A percentile compares a stretch with the other conserved stretches of the same genome.
phyloP scores from a whole-genome alignment of 2,797 vertebrate species.

The Gallinago stenura region DNA sequence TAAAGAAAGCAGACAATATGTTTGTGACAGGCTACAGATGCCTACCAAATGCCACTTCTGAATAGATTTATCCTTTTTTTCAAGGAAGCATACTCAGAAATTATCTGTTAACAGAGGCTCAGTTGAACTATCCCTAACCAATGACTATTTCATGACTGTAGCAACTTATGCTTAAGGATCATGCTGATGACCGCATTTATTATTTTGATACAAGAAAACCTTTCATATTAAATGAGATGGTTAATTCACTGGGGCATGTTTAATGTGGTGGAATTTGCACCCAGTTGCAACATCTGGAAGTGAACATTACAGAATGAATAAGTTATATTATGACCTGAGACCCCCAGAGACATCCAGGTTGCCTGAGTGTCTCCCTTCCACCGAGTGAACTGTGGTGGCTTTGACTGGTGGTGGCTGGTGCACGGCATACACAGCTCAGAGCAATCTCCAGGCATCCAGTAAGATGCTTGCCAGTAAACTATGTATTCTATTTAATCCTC shows the following conservation, averaged over 20 bases:
- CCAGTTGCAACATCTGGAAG: neutral
- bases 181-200: neutral
- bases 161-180: neutral
- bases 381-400: neutral
- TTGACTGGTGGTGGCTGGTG: neutral
- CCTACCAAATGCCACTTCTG: neutral
- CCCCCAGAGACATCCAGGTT: neutral
- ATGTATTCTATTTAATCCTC: neutral
- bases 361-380: neutral
- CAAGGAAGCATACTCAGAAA: neutral
- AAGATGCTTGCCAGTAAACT: neutral
- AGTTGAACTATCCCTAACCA: neutral
- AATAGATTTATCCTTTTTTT: neutral
- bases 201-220: neutral
- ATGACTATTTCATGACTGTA: neutral
- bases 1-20: neutral
- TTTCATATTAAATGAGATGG: neutral
- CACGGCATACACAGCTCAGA: neutral
- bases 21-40: neutral
- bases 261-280: neutral
- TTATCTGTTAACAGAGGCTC: neutral
- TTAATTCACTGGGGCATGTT: neutral
- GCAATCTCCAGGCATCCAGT: neutral
- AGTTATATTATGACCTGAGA: neutral
- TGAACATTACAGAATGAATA: neutral